Evolutionary conservation across 2,797 vertebrate genomes (phyloP), one percentile per base, ranked within the genome.

Genomic region (Echeneis naucrates): DNA sequence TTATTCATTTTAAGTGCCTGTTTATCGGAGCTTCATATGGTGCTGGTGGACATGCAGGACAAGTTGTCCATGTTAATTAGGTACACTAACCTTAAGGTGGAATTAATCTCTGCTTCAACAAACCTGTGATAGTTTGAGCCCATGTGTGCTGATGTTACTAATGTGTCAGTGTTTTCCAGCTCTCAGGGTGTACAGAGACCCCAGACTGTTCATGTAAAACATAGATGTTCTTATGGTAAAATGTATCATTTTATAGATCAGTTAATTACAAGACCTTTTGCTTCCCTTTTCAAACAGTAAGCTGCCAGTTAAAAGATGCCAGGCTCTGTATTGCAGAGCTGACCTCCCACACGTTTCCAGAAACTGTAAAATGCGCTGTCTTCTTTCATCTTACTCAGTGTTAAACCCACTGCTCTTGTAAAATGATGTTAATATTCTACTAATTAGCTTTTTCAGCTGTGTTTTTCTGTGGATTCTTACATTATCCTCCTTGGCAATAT

Each of bases 41-140:
- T 55, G n/a, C 51, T 58, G 32, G 17, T 57, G 21, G 54, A 50
- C 42, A 54, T 27, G 9, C 9, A 38, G 44, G 14, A 54, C 12
- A 66, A 57, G 60, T 53, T 10, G 42, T 47, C 47, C 4, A 26
- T 10, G 27, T 60, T 64, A 55, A 78, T 54, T 70, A 45, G 35
- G 40, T 64, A 68, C 27, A 38, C 16, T 82, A 47, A 56, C 38
- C 38, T 69, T 66, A 19, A 40, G 33, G 13, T 47, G 35, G 65
- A 71, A 40, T 61, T 17, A 37, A 71, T 81, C 32, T 55, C 30
- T 40, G 35, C 59, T 70, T 38, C 30, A 51, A 52, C 47, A 54
- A 66, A 50, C 11, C 17, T 40, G 14, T 45, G 56, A 60, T 55
- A 21, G 9, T 26, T 52, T 27, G 19, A 38, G 32, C 32, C 26